phyloP scores from a whole-genome alignment of 2,113 vertebrate genomes.

The Pelmatolapia mariae region DNA sequence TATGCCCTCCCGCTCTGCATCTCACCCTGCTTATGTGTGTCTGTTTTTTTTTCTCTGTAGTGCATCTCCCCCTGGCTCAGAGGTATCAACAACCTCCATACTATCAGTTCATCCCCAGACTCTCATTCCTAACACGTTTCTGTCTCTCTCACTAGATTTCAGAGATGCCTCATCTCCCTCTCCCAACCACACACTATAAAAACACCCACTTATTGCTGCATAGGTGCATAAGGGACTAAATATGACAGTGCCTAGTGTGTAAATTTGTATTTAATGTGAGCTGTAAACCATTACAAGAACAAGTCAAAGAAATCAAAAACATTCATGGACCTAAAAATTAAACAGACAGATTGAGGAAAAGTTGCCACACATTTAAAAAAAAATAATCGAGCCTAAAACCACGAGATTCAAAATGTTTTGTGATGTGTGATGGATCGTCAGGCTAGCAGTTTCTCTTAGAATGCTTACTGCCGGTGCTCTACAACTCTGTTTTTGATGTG shows the following conservation, averaged over 20 bases:
- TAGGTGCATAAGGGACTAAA: neutral
- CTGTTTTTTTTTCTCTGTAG: neutral
- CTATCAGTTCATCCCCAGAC: neutral
- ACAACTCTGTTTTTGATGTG: neutral
- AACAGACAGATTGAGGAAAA: neutral
- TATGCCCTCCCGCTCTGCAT: neutral
- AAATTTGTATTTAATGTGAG: neutral
- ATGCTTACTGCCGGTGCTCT: neutral
- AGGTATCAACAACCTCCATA: neutral
- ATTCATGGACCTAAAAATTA: neutral
- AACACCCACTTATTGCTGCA: neutral
- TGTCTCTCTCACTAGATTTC: neutral
- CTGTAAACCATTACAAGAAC: neutral
- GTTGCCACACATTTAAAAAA: too few species aligned
- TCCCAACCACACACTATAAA: neutral
- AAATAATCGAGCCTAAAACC: neutral
- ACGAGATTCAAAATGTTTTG: neutral
- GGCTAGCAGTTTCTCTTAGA: neutral
- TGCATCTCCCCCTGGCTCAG: neutral
- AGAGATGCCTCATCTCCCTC: neutral
- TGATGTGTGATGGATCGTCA: accelerated
- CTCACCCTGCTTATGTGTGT: neutral
- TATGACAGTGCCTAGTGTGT: neutral
- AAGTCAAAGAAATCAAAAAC: neutral
- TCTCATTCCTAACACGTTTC: neutral